phyloP scores from a whole-genome alignment of 1,140 invertebrate species.

The Homarus americanus region DNA sequence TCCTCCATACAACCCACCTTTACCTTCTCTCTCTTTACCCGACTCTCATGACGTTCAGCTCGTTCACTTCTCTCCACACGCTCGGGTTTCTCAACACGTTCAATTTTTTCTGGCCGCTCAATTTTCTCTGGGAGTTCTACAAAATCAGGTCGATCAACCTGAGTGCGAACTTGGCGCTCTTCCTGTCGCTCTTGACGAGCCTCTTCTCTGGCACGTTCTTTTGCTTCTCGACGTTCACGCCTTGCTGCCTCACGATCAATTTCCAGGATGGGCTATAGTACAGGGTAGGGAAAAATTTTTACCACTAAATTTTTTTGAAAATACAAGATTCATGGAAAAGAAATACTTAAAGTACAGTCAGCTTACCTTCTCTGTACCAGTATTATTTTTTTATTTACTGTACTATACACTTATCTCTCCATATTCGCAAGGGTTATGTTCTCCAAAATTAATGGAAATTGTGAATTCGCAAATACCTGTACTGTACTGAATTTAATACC shows the following conservation, averaged over 20 bases:
- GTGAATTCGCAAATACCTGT: too few species aligned
- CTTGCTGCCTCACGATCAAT: conserved; percentile 65
- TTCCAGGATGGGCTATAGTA: conserved; percentile 64
- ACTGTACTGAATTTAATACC: too few species aligned
- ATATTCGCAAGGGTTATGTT: too few species aligned
- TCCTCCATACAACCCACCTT: conserved; percentile 43
- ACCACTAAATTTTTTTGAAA: too few species aligned
- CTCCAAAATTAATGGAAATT: too few species aligned
- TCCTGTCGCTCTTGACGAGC: conserved; percentile 67
- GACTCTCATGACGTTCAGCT: not conserved
- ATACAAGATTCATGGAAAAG: too few species aligned
- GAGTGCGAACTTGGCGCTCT: not conserved
- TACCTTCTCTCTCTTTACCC: conserved; percentile 57
- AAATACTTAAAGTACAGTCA: too few species aligned
- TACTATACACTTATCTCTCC: too few species aligned
- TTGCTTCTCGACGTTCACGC: conserved; percentile 72
- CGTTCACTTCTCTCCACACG: not conserved
- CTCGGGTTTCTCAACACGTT: not conserved
- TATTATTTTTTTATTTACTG: too few species aligned
- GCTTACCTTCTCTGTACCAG: too few species aligned
- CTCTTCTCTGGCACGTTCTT: conserved; percentile 76
- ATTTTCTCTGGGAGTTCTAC: not conserved
- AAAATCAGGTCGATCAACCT: not conserved
- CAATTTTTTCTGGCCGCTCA: not conserved
- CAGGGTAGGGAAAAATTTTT: too few species aligned